phyloP scores from a whole-genome alignment of 2,888 invertebrate genomes.

The Apodemia duryi region DNA sequence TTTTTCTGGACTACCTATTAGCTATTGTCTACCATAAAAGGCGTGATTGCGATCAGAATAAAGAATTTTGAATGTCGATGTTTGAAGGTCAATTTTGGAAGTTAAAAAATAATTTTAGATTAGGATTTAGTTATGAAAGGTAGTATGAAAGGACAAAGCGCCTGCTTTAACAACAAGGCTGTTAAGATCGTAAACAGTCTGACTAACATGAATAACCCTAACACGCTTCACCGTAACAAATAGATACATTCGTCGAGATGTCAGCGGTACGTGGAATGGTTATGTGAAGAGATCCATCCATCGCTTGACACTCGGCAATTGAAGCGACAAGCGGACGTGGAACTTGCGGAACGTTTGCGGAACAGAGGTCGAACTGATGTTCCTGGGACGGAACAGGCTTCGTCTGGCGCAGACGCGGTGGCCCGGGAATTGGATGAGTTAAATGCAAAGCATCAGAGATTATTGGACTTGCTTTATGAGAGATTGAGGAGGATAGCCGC shows the following conservation, averaged over 20 bases:
- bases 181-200: slow-evolving; percentile 28
- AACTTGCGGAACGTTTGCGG: slow-evolving; percentile 57
- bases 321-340: slow-evolving; percentile 61
- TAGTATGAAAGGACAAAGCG: slow-evolving; percentile 24
- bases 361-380: slow-evolving; percentile 43
- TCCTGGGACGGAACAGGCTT: slow-evolving; percentile 43
- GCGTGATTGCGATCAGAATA: slow-evolving; percentile 23
- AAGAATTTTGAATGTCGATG: slow-evolving; percentile 18
- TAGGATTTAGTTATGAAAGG: slow-evolving; percentile 23
- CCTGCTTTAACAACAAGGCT: slow-evolving; percentile 24
- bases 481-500: slow-evolving; percentile 83
- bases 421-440: slow-evolving; percentile 88
- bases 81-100: slow-evolving; percentile 20
- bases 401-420: slow-evolving; percentile 85
- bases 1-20: slow-evolving; percentile 51
- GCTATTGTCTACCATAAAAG: slow-evolving; percentile 34
- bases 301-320: slow-evolving; percentile 82
- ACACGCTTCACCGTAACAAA: slow-evolving; percentile 72
- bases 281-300: slow-evolving; percentile 90
- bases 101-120: slow-evolving; percentile 17
- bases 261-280: slow-evolving; percentile 89
- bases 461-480: slow-evolving; percentile 84
- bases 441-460: slow-evolving; percentile 87
- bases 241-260: slow-evolving; percentile 93
- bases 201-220: slow-evolving; percentile 55